Conservation (phyloP, 1,140 invertebrate genomes). For the Drosophila melanica region DNA sequence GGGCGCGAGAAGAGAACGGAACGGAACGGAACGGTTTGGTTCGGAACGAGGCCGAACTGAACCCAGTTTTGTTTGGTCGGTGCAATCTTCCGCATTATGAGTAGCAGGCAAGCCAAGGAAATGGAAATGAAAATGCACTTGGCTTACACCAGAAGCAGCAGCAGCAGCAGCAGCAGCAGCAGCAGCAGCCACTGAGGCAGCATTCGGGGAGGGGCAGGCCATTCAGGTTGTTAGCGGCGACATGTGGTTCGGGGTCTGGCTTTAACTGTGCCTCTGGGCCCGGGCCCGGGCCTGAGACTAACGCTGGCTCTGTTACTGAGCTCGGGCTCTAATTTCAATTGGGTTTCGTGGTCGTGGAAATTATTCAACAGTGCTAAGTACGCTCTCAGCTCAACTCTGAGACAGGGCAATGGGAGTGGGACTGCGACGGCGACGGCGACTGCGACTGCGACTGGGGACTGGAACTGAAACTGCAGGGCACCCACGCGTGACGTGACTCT, state of each 20-base stretch:
- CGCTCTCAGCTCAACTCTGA: slow-evolving; percentile 35
- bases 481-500: slow-evolving; percentile 82
- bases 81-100: slow-evolving; percentile 83
- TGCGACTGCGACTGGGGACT: slow-evolving; percentile 14
- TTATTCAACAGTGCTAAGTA: slow-evolving; percentile 81
- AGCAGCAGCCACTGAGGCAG: slow-evolving; percentile 5
- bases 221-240: slow-evolving; percentile 68
- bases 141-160: slow-evolving; percentile 49
- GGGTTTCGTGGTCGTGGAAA: slow-evolving; percentile 80
- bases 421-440: slow-evolving; percentile 13
- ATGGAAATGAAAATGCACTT: slow-evolving; percentile 80
- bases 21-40: slow-evolving; percentile 40
- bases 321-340: slow-evolving; percentile 79
- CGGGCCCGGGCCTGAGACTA: neutral
- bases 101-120: slow-evolving; percentile 56
- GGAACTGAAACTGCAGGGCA: slow-evolving; percentile 50
- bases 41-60: slow-evolving; percentile 27
- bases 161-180: neutral
- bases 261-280: neutral
- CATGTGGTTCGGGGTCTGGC: slow-evolving; percentile 63
- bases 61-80: slow-evolving; percentile 40
- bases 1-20: slow-evolving; percentile 36
- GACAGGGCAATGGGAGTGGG: neutral
- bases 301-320: slow-evolving; percentile 52
- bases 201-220: slow-evolving; percentile 11